Base-by-base conservation (phyloP, 2,797 vertebrate genomes). In the Florisuga fusca region DNA sequence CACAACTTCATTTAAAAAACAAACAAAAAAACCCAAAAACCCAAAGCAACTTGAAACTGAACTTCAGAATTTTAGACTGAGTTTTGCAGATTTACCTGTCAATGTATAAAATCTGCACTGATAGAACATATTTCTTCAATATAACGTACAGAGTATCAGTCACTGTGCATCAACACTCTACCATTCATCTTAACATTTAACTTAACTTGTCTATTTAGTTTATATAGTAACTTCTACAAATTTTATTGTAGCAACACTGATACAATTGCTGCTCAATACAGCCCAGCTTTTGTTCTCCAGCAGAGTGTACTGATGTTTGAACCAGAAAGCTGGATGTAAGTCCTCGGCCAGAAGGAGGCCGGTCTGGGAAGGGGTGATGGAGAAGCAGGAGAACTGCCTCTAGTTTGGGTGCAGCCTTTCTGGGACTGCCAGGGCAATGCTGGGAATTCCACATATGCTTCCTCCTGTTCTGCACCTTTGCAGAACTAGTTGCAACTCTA, bases 391-490 rank as follows among this genome's bases (percentile, higher is more conserved):
- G 15, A 54, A 22, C 41, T 82, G 55, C 10, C 16, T 66, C 20
- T 69, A 26, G 34, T 31, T 27, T 4, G 16, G 17, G 5, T 18
- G 1, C 1, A 1, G 12, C 22, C 1, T 34, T 58, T 57, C 6
- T 17, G 34, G 46, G 62, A 23, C 71, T 81, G 31, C 48, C 74
- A 26, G 15, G 43, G 34, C 38, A 31, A 1, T 6, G 22, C 66
- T 66, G 33, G 18, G 11, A 20, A 5, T 78, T 80, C n/a, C 17
- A 15, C 0, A 0, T 5, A 2, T 45, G 25, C 19, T 48, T 67
- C 15, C 31, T 92, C 26, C 34, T 57, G 5, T 62, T 78, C 14
- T 48, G 34, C 43, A 17, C 8, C 29, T 38, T 3, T 4, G 3
- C n/a, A 31, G 58, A 55, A 54, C n/a, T 68, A 17, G 25, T 25